Evolutionary conservation across 2,113 vertebrate genomes (phyloP).

Genomic region (Osmerus eperlanus): DNA sequence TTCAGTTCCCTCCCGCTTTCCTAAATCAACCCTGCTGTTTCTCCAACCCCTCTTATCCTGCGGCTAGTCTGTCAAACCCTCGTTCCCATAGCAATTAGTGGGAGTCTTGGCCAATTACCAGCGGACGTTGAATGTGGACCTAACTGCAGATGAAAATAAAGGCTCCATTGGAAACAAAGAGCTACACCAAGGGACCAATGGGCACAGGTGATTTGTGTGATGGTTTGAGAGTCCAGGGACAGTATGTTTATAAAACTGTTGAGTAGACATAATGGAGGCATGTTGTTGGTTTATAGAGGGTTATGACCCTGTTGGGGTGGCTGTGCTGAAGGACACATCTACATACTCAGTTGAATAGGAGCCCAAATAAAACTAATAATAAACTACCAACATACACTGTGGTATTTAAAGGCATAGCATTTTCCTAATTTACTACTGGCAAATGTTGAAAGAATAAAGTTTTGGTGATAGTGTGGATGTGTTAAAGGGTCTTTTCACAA

Average conservation of each 20-base stretch:
- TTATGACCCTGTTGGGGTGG: conserved; percentile 40
- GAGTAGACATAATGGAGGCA: conserved; percentile 36
- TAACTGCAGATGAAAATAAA: conserved; percentile 33
- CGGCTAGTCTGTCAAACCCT: conserved; percentile 36
- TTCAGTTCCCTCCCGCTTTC: conserved; percentile 21
- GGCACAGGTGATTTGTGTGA: conserved; percentile 58
- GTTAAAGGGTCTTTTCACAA: conserved; percentile 5
- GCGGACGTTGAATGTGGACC: conserved; percentile 17
- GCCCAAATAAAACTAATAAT: conserved; percentile 7
- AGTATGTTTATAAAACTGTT: conserved; percentile 40
- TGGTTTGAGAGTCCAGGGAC: conserved; percentile 41
- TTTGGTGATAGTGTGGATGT: too few relatives aligned
- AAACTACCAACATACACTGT: conserved; percentile 19
- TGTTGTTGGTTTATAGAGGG: conserved; percentile 43
- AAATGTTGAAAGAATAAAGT: not conserved
- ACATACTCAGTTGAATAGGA: conserved; percentile 37
- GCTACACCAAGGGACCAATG: conserved; percentile 21
- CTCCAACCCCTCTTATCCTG: conserved; percentile 38
- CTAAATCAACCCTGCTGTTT: conserved; percentile 34
- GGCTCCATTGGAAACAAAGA: conserved; percentile 13
- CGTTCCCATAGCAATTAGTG: conserved; percentile 54
- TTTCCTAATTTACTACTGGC: conserved; percentile 3
- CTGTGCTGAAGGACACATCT: conserved; percentile 48
- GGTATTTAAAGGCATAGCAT: conserved; percentile 22
- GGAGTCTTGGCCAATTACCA: conserved; percentile 52